phyloP scores from a whole-genome alignment of 1,140 invertebrate genomes.

The Oedothorax gibbosus region DNA sequence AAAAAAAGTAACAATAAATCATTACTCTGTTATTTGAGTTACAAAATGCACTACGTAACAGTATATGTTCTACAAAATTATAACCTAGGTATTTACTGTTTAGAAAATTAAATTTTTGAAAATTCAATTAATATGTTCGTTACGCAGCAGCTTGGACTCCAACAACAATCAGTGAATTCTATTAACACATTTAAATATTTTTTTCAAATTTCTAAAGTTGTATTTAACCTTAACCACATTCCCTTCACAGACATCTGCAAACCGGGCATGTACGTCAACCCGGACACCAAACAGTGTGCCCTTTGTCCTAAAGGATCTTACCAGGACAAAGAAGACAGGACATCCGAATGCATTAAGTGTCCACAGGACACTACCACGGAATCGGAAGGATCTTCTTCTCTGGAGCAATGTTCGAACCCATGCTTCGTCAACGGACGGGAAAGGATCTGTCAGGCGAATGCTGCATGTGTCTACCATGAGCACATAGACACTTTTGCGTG shows the following conservation, averaged over 20 bases:
- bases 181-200: no score
- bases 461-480: constrained; percentile 88
- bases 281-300: constrained; percentile 84
- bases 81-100: no score
- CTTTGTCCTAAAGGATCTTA: constrained; percentile 93
- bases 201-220: no score
- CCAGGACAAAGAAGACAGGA: constrained; percentile 86
- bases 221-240: neutral
- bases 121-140: no score
- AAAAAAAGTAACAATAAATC: no score
- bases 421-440: constrained; percentile 87
- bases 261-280: constrained; percentile 84
- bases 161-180: no score
- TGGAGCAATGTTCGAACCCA: constrained; percentile 88
- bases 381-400: constrained; percentile 79
- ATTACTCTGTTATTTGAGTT: no score
- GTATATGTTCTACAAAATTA: no score
- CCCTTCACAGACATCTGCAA: constrained; percentile 67
- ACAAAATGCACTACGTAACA: no score
- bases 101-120: no score
- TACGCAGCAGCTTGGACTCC: no score
- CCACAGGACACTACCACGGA: constrained; percentile 93
- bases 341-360: constrained; percentile 87
- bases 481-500: constrained; percentile 87
- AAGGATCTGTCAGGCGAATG: constrained; percentile 88